Evolutionary conservation across 1,140 invertebrate genomes (phyloP), one percentile per base, ranked within the genome.

Genomic region (Drosophila subpulchrella): DNA sequence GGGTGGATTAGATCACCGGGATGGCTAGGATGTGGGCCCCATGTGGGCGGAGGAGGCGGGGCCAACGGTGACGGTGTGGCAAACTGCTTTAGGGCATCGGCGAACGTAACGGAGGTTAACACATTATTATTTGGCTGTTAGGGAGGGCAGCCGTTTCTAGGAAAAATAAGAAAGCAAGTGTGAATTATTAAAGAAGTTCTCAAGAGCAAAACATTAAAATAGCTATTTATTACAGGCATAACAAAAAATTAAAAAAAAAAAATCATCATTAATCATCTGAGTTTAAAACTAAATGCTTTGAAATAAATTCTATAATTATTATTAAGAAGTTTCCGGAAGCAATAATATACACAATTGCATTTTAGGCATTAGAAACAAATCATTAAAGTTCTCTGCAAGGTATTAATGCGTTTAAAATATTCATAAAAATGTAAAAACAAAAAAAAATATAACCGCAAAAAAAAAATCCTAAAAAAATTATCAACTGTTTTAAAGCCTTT

Each of bases 61-160:
- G 0, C 30, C 34, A 17, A 15, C 60, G 56, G 38, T 65, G 57
- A 38, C 12, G 42, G 39, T 15, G 32, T 15, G 30, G 27, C n/a
- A 30, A 50, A 50, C 27, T n/a, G 56, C 65, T 70, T 27, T n/a
- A 30, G 65, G 67, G 63, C 50, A 47, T 71, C n/a, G 63, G 50
- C 47, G 67, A 70, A 71, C 32, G 67, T 70, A 71, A 71, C 63
- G 63, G 50, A 34, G 51, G 61, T 15, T 55, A 61, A 46, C 30
- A 34, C 42, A 47, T 53, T 60, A 36, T 24, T 11, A 60, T 42
- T 62, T 30, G 20, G 47, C 1, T 32, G n/a, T 41, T 27, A 27
- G 32, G n/a, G 20, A 30, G 24, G 27, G 34, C 1, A 58, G 57
- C 12, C 32, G 15, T 24, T 20, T 12, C 32, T 6, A 7, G 6